Base-by-base conservation (phyloP, 2,888 invertebrate species). In the Scaptomyza parva region DNA sequence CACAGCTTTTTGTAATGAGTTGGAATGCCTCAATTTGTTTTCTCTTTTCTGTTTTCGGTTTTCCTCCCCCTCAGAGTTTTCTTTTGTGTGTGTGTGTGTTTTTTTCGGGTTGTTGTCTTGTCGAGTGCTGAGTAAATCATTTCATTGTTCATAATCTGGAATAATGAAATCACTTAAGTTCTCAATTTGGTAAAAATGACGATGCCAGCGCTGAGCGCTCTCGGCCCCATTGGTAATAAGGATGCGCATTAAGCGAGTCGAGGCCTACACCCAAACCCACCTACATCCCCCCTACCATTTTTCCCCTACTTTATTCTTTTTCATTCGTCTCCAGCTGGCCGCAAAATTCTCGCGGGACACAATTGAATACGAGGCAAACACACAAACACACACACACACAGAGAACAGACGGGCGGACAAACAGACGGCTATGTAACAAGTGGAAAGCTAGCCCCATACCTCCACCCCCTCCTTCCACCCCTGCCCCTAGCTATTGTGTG, bases 141-240 rank as follows among this genome's bases (percentile, higher is more conserved):
- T 78, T 83, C 85, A 78, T 85, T 86, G 80, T 85, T 78, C 80
- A 80, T 88, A 88, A 88, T 88, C 83, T 81, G 78, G 75, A 79
- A 88, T 89, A 88, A 88, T 88, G 86, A 88, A 86, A 87, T 86
- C 87, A 82, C 87, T 88, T 84, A 87, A 88, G 82, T 88, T 88
- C 83, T 75, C 88, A 87, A 88, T 88, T 88, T 78, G 80, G 68
- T 71, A 76, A 77, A 78, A 83, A 86, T 78, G 86, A 78, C 75
- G 77, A 72, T 77, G 82, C 76, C 76, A 77, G 75, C 59, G 60
- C 26, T 41, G 47, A 47, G 54, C 53, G 70, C 66, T 44, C 60
- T 47, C 61, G 62, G 71, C 67, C 83, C 78, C 84, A 65, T 50
- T 80, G 86, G 84, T 83, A 83, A 84, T 83, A 84, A 84, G 80